Evolutionary conservation across 1,140 invertebrate species (phyloP), one percentile per base, ranked within the genome.

Genomic region (Leguminivora glycinivorella): DNA sequence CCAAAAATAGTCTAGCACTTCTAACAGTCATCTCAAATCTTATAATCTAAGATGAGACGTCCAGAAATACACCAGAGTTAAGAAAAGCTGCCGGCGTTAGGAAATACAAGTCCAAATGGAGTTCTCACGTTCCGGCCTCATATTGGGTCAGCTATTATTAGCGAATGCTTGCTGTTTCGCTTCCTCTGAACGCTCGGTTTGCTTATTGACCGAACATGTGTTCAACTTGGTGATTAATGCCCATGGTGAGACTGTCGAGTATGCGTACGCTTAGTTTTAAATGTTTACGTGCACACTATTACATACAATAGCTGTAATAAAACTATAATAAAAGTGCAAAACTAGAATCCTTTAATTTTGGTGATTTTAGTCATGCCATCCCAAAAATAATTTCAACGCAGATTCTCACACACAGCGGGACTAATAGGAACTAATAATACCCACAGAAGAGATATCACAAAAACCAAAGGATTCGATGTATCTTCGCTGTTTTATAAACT

Each of bases 91-190:
- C 47, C 22, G 47, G 14, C 14, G 47, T 22, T 3, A 63, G 58
- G 58, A 63, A 63, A 63, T 31, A 60, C 12, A 29, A 22, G 58
- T 63, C 26, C 58, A 29, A 63, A 63, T 34, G n/a, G 26, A 31
- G 58, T 63, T 63, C 58, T 63, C 58, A 63, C 58, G 58, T 63
- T 63, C 58, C 58, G 25, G 26, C 31, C 58, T 34, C 26, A 52
- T 63, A 63, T 63, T 63, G 26, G 58, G 58, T 63, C 58, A 29
- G 22, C 58, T 63, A 63, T 63, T 63, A 63, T 63, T 63, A 63
- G 58, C 58, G 25, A 29, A 29, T 63, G 25, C 25, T 31, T 29
- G 58, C 58, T 29, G 47, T 52, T 52, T 52, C 47, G 47, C 47
- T 52, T 52, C 6, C 19, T 52, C 47, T 5, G 17, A 19, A 52